A percentile compares a stretch with the other conserved stretches of the same genome.
Conservation (phyloP, 2,797 vertebrate species). For the Phyllotis vaccarum region DNA sequence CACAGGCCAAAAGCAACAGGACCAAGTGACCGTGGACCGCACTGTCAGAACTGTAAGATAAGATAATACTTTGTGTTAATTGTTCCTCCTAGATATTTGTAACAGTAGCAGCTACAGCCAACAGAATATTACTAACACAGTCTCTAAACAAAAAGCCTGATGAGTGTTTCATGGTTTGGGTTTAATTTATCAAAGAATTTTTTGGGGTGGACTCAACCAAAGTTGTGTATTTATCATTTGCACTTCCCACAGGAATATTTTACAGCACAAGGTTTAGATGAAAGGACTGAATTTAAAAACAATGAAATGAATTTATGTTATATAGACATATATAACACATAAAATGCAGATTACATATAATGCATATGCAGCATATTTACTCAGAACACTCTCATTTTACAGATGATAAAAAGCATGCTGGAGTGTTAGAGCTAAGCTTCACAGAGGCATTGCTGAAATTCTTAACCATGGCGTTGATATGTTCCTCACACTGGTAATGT, state of each 20-base stretch:
- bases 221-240: background rate
- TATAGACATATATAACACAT: background rate
- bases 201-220: background rate
- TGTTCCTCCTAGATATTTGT: background rate
- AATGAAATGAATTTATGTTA: background rate
- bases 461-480: background rate
- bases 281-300: conserved; percentile 16
- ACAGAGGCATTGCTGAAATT: background rate
- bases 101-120: background rate
- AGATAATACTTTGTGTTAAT: background rate
- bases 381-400: background rate
- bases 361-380: background rate
- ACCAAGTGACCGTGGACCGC: background rate
- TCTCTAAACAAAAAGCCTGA: background rate
- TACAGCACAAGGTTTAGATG: background rate
- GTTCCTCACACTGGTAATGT: background rate
- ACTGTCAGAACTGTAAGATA: background rate
- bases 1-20: background rate
- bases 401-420: background rate
- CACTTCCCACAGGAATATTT: background rate
- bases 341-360: background rate
- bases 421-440: background rate
- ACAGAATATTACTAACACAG: background rate
- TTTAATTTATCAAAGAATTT: conserved; percentile 26
- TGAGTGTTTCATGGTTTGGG: background rate